Base-by-base conservation (phyloP, 1,140 invertebrate species). In the Caerostris darwini region DNA sequence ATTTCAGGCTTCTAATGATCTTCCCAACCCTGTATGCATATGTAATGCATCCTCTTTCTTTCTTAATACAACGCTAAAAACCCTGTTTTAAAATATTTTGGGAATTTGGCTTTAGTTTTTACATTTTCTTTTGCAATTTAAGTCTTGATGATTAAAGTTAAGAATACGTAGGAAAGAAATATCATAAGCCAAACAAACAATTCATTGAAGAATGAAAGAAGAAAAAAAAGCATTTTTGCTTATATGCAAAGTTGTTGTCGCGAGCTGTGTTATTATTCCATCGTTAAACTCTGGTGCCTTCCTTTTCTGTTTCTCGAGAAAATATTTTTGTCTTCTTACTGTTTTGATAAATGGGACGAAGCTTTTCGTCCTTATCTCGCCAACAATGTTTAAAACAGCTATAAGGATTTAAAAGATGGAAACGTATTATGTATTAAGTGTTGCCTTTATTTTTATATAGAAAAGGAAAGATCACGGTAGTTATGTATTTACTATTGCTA, bases 61-160 rank as follows among this genome's bases (percentile, higher is more conserved):
- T n/a, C n/a, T n/a, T n/a, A n/a, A n/a, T n/a, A n/a, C n/a, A n/a
- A n/a, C 56, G 8, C 69, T 82, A 82, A 91, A 67, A 89, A 89
- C 7, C 53, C 50, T 71, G 64, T 89, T 89, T 89, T 89, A 19
- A 71, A 71, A 89, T 89, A 89, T 89, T 53, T 50, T 34, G 59
- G 34, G 87, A 89, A 89, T 89, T 89, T 59, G 61, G 10, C 34
- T 64, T 83, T 59, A 19, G 19, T 19, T 57, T 34, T 87, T 87
- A 57, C 59, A 14, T 54, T 87, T 61, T 61, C 50, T 64, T 87
- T 87, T 87, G 17, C 17, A 64, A 53, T 64, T 87, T 87, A 87
- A 87, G 34, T 57, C 85, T 64, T 87, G 59, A 87, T 87, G 85
- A 87, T 17, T n/a, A 87, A 87, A 87, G 85, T 87, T 87, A 64